Conservation (phyloP, 2,888 invertebrate species). For the Myopa testacea region DNA sequence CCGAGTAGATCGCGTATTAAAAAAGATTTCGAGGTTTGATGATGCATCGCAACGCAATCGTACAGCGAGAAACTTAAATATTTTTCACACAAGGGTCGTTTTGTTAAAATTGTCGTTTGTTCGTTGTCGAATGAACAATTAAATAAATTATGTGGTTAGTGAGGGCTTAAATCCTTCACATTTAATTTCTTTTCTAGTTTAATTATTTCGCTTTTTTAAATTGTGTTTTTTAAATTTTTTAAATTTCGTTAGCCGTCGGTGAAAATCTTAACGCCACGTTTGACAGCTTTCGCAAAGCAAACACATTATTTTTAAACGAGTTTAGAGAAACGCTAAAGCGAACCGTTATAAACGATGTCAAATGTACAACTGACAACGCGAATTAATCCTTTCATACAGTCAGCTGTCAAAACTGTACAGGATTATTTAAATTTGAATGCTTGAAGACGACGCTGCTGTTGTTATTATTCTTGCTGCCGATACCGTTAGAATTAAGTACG, state of each 20-base stretch:
- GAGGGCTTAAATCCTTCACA: not conserved
- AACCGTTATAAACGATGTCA: conserved; percentile 61
- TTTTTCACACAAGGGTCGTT: not conserved
- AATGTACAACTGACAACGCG: conserved; percentile 61
- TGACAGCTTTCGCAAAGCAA: not conserved
- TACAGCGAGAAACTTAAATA: not conserved
- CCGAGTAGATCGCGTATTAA: conserved; percentile 86
- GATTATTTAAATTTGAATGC: conserved; percentile 22
- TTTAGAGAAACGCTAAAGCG: conserved; percentile 35
- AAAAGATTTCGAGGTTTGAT: conserved; percentile 80
- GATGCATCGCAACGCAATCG: conserved; percentile 67
- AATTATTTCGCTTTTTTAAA: not conserved
- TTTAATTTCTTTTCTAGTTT: not conserved
- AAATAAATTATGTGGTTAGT: not conserved
- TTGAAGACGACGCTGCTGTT: not conserved
- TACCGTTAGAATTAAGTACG: conserved; percentile 42
- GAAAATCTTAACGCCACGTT: not conserved
- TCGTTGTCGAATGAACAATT: not conserved
- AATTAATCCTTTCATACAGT: conserved; percentile 59
- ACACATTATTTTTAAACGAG: not conserved
- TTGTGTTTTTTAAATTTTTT: not conserved
- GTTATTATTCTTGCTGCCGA: conserved; percentile 6
- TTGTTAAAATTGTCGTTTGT: not conserved
- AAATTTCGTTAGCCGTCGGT: conserved; percentile 30
- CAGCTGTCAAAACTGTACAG: conserved; percentile 20